Evolutionary conservation across 2,888 invertebrate genomes (phyloP).

Genomic region (Machimus atricapillus): DNA sequence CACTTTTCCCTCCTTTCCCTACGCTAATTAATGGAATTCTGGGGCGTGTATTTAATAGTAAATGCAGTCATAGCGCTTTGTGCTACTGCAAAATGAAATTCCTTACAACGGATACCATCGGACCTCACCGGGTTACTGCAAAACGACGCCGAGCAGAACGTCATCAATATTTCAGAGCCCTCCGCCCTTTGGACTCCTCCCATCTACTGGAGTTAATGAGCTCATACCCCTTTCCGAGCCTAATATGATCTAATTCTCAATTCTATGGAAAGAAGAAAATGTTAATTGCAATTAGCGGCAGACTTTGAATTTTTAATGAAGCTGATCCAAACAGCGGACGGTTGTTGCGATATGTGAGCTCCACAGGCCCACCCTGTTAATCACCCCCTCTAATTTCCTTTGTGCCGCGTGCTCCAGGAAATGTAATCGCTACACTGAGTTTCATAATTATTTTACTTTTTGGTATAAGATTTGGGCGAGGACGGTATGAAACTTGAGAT

Average conservation of each 20-base stretch:
- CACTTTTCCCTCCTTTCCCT: neutral
- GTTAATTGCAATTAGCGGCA: conserved; percentile 28
- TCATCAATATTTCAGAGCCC: neutral
- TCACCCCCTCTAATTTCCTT: neutral
- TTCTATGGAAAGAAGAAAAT: conserved; percentile 13
- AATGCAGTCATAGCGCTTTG: neutral
- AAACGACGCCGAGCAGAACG: neutral
- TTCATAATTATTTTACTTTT: neutral
- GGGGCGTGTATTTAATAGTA: neutral
- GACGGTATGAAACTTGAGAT: neutral
- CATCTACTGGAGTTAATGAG: conserved; percentile 4
- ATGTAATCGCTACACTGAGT: neutral
- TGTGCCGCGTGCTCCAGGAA: neutral
- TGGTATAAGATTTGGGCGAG: neutral
- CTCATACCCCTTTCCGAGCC: neutral
- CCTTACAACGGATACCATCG: neutral
- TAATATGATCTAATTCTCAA: conserved; percentile 20
- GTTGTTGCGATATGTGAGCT: neutral
- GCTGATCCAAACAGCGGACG: neutral
- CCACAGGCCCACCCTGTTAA: neutral
- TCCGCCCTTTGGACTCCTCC: neutral
- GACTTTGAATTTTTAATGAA: conserved; percentile 22
- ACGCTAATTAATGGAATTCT: neutral
- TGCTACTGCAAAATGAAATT: neutral
- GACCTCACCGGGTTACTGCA: neutral